phyloP scores from a whole-genome alignment of 2,797 vertebrate species.

The Mus caroli region DNA sequence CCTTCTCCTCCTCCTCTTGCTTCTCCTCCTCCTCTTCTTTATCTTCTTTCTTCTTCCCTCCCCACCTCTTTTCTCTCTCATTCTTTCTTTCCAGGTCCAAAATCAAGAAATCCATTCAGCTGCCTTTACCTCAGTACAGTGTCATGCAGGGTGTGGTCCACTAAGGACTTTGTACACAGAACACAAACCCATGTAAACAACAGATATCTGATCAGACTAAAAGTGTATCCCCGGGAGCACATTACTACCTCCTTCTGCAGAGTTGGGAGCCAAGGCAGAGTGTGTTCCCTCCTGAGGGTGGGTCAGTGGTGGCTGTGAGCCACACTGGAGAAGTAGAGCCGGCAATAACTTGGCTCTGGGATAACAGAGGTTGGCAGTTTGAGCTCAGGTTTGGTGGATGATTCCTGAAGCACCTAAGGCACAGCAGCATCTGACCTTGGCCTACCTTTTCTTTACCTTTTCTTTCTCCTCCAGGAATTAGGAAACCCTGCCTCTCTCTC shows the following conservation, averaged over 20 bases:
- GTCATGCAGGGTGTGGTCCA: conserved; percentile 57
- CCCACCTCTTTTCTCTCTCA: background rate
- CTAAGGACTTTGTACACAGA: conserved; percentile 6
- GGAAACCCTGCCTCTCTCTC: background rate
- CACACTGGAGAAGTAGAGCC: too few relatives aligned
- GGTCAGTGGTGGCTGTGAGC: fast-evolving
- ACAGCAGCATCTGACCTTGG: background rate
- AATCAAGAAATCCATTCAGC: conserved; percentile 67
- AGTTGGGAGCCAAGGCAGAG: background rate
- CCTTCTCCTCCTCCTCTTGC: too few relatives aligned
- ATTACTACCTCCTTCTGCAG: background rate
- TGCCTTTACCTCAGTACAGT: background rate
- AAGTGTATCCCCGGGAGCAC: background rate
- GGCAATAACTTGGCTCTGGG: background rate
- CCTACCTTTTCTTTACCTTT: background rate
- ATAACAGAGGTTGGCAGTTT: background rate
- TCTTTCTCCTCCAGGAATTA: background rate
- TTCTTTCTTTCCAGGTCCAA: background rate
- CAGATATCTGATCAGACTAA: background rate
- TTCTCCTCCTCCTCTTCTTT: too few relatives aligned
- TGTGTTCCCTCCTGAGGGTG: background rate
- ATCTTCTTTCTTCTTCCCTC: background rate
- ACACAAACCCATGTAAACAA: conserved; percentile 11
- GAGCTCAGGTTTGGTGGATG: background rate
- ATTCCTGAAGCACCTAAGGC: background rate